These are phyloP conservation scores for Tipula helvola DNA, from an alignment of 2,888 invertebrate species.

Conservation along the genomic window DNA sequence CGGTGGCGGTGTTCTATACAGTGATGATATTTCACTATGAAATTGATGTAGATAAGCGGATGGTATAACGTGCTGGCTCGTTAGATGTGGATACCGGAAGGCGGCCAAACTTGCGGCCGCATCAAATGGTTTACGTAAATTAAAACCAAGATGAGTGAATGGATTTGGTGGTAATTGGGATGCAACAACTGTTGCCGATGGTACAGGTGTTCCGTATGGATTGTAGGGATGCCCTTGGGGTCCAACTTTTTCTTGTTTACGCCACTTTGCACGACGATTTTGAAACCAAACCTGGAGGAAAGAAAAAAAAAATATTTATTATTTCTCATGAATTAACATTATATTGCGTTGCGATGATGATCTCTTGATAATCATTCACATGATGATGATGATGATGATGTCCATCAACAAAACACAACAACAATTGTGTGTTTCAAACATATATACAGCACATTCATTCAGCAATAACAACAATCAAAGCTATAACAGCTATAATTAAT, in stretches of 20 bases:
- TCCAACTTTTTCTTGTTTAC: constrained; percentile 86
- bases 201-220: constrained; percentile 54
- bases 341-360: neutral
- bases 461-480: neutral
- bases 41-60: constrained; percentile 46
- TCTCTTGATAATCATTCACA: constrained; percentile 5
- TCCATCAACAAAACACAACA: neutral
- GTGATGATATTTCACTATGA: constrained; percentile 29
- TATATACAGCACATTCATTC: neutral
- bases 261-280: constrained; percentile 84
- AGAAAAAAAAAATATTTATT: neutral
- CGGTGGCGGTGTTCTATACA: constrained; percentile 46
- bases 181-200: constrained; percentile 48
- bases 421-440: neutral
- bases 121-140: constrained; percentile 61
- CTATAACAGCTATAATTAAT: constrained; percentile 10
- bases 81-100: constrained; percentile 54
- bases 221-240: constrained; percentile 85
- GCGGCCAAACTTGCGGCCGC: constrained; percentile 49
- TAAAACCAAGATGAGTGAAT: constrained; percentile 65
- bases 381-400: neutral
- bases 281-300: constrained; percentile 77
- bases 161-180: constrained; percentile 66
- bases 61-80: constrained; percentile 39
- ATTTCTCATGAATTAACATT: neutral